A percentile compares a stretch with the other conserved stretches of the same genome.
These are phyloP conservation scores for Apoda limacodes DNA, from an alignment of 2,888 invertebrate species.

Conservation along the genomic window DNA sequence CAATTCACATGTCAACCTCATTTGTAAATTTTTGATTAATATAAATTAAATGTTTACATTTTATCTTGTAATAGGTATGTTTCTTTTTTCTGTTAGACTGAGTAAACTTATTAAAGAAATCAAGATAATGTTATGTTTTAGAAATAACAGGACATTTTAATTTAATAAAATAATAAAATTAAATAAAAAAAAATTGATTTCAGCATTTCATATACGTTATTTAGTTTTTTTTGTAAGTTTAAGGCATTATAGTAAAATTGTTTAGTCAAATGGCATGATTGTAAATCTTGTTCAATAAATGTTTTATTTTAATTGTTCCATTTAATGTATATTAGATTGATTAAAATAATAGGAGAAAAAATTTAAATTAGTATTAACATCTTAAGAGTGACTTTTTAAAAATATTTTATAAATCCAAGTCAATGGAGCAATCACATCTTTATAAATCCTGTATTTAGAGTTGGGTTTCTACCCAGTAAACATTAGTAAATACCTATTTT, in stretches of 20 bases:
- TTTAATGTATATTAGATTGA: slow-evolving; percentile 59
- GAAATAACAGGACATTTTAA: no score
- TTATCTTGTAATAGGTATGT: slow-evolving; percentile 50
- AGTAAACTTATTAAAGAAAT: slow-evolving; percentile 50
- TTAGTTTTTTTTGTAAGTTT: slow-evolving; percentile 55
- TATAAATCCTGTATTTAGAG: no score
- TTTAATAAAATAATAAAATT: slow-evolving; percentile 54
- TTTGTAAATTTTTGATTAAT: no score
- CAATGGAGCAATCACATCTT: slow-evolving; percentile 63
- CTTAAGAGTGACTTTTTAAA: slow-evolving; percentile 35
- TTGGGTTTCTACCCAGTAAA: no score
- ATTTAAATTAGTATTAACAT: slow-evolving; percentile 35
- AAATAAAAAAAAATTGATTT: slow-evolving; percentile 48
- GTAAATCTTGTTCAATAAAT: slow-evolving; percentile 67
- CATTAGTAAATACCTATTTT: no score
- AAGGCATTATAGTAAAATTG: slow-evolving; percentile 62
- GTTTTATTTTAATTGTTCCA: slow-evolving; percentile 65
- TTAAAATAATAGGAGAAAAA: slow-evolving; percentile 42
- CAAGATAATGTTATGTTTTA: slow-evolving; percentile 50
- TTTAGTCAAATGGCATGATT: slow-evolving; percentile 61
- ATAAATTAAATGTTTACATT: no score
- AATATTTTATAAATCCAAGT: slow-evolving; percentile 46
- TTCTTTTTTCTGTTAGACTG: slow-evolving; percentile 56
- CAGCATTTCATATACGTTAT: slow-evolving; percentile 69
- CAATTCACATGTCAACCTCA: no score